phyloP scores from a whole-genome alignment of 1,140 invertebrate genomes.

The Drosophila ironensis region DNA sequence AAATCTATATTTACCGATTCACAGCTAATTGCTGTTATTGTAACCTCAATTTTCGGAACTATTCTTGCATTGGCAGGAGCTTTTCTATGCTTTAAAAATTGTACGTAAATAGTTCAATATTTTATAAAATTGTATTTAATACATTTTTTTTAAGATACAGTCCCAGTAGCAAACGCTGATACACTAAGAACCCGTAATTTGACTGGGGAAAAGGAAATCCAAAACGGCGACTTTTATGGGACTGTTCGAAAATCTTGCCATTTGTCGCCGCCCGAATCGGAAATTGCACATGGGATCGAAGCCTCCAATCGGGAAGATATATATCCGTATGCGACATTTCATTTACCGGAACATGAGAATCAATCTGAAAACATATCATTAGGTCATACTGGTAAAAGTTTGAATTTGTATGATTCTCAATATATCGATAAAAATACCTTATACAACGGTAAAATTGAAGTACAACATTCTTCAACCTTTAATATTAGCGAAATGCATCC shows the following conservation, averaged over 20 bases:
- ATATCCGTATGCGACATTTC: conserved; percentile 86
- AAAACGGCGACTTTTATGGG: conserved; percentile 84
- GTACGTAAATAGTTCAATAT: conserved; percentile 70
- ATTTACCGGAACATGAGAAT: conserved; percentile 85
- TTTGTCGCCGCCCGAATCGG: conserved; percentile 83
- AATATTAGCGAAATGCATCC: conserved; percentile 11
- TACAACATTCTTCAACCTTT: conserved; percentile 75
- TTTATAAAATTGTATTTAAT: neutral
- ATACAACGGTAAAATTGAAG: conserved; percentile 41
- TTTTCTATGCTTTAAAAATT: conserved; percentile 83
- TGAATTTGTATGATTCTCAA: conserved; percentile 44
- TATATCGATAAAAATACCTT: conserved; percentile 51
- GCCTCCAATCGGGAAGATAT: conserved; percentile 86
- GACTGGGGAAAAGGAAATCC: conserved; percentile 56
- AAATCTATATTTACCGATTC: conserved; percentile 83
- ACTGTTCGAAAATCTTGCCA: conserved; percentile 83
- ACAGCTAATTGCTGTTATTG: conserved; percentile 83
- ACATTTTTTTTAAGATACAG: conserved; percentile 39
- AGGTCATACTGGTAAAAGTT: conserved; percentile 48
- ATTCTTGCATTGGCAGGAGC: conserved; percentile 83
- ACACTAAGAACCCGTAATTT: conserved; percentile 30
- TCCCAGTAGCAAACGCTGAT: conserved; percentile 20
- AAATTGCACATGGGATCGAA: conserved; percentile 83
- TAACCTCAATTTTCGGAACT: conserved; percentile 83
- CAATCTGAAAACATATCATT: conserved; percentile 60